These are phyloP conservation scores for Drosophila sulfurigaster DNA, from an alignment of 1,140 invertebrate species.

Conservation along the genomic window DNA sequence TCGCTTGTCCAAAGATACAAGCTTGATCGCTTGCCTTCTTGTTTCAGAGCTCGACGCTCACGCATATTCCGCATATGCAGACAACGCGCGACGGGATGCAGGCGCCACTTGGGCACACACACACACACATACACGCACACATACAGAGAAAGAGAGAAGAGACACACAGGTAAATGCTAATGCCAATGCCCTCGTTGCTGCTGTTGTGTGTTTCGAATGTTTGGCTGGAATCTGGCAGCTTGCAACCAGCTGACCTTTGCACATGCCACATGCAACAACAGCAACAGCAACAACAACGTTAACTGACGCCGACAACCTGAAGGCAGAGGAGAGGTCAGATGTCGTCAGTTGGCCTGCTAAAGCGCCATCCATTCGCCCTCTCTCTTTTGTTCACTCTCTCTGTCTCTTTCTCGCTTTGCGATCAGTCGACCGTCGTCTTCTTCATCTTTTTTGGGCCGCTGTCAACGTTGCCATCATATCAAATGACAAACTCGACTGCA, in stretches of 20 bases:
- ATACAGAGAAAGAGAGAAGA: not conserved
- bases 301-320: not conserved
- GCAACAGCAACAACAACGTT: slow-evolving; percentile 16
- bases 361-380: slow-evolving; percentile 21
- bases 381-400: not conserved
- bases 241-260: slow-evolving; percentile 79
- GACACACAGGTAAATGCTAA: slow-evolving; percentile 66
- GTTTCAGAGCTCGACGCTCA: slow-evolving; percentile 67
- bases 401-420: not conserved
- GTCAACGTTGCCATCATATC: slow-evolving; percentile 74
- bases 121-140: slow-evolving; percentile 17
- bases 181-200: slow-evolving; percentile 67
- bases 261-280: slow-evolving; percentile 57
- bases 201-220: not conserved
- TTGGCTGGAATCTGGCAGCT: slow-evolving; percentile 29
- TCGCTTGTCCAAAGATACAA: slow-evolving; percentile 17
- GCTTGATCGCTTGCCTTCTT: slow-evolving; percentile 54
- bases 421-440: slow-evolving; percentile 38
- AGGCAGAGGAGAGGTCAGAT: slow-evolving; percentile 40
- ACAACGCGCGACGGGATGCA: slow-evolving; percentile 81
- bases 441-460: slow-evolving; percentile 42
- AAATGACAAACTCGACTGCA: slow-evolving; percentile 71
- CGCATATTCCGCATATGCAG: slow-evolving; percentile 83
- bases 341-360: slow-evolving; percentile 45
- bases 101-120: slow-evolving; percentile 72